Percentiles rank a stretch among this genome's conserved stretches.
Evolutionary conservation across 1,140 invertebrate genomes (phyloP).

Genomic region (Calycopis cecrops): DNA sequence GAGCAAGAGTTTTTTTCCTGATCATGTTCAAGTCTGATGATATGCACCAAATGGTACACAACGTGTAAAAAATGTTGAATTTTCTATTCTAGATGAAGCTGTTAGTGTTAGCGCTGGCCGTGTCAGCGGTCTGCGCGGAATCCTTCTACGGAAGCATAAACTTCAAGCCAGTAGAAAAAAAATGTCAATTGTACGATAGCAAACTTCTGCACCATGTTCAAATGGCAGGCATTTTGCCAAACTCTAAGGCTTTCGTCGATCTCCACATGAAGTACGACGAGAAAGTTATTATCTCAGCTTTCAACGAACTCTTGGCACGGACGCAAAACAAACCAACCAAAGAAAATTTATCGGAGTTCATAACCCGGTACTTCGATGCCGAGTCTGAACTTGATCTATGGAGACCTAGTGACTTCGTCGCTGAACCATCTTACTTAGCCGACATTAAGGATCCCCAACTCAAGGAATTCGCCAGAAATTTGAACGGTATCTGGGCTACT

Average conservation of each 20-base stretch:
- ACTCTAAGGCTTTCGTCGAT: conserved; percentile 94
- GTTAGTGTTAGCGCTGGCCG: conserved; percentile 13
- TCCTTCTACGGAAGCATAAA: not conserved
- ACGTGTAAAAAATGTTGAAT: too few species aligned
- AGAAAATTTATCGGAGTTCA: conserved; percentile 77
- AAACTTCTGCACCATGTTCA: conserved; percentile 85
- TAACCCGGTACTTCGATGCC: conserved; percentile 69
- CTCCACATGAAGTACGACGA: conserved; percentile 41
- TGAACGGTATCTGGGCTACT: conserved; percentile 83
- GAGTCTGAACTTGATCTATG: conserved; percentile 75
- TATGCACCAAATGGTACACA: too few species aligned
- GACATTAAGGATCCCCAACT: conserved; percentile 79
- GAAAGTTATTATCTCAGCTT: conserved; percentile 67
- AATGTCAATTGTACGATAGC: conserved; percentile 85
- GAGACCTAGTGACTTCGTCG: conserved; percentile 79
- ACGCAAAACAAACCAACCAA: conserved; percentile 74
- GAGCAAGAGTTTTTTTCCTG: too few species aligned
- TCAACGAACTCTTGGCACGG: conserved; percentile 79
- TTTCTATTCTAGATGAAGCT: conserved; percentile 15
- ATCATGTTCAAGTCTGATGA: too few species aligned
- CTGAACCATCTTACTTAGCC: conserved; percentile 77
- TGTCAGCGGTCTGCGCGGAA: conserved; percentile 9
- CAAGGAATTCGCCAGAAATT: conserved; percentile 73
- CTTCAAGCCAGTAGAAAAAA: conserved; percentile 54
- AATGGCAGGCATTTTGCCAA: conserved; percentile 80